phyloP scores from a whole-genome alignment of 2,888 invertebrate genomes.

The Tetrapedia diversipes region DNA sequence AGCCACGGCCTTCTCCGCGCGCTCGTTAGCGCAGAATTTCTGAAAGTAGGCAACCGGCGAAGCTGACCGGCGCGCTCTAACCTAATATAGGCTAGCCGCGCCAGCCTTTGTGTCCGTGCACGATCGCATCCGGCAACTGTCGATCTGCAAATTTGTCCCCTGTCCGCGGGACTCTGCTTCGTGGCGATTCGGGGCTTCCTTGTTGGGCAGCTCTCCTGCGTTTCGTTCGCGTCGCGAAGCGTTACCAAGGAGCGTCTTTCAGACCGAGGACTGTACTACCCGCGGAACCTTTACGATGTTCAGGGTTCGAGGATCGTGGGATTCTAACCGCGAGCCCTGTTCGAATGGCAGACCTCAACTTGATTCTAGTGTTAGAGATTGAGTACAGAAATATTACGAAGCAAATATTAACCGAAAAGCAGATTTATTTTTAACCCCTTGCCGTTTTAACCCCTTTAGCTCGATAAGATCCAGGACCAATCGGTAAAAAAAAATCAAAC shows the following conservation, averaged over 20 bases:
- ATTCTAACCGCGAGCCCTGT: too few species aligned
- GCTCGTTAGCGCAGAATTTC: slow-evolving; percentile 73
- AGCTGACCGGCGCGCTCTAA: slow-evolving; percentile 60
- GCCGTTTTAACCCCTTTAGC: too few species aligned
- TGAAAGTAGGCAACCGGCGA: slow-evolving; percentile 69
- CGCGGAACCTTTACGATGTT: background rate
- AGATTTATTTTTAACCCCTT: too few species aligned
- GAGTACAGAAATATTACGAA: too few species aligned
- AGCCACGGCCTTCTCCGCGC: slow-evolving; percentile 34
- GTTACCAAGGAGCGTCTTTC: too few species aligned
- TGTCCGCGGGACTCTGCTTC: slow-evolving; percentile 11
- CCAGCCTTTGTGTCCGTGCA: slow-evolving; percentile 54
- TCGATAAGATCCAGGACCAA: too few species aligned
- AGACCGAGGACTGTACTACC: background rate
- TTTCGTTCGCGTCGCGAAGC: slow-evolving; percentile 29
- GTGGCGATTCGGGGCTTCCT: slow-evolving; percentile 28
- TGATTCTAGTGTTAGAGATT: too few species aligned
- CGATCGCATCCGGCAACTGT: slow-evolving; percentile 59
- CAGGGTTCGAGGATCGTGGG: background rate
- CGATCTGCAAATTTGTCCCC: slow-evolving; percentile 59
- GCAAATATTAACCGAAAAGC: too few species aligned
- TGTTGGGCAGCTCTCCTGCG: slow-evolving; percentile 15
- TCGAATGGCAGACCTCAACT: too few species aligned
- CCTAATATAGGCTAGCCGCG: slow-evolving; percentile 68
- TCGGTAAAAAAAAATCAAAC: too few species aligned